Percentiles rank a stretch among this genome's conserved stretches.
Conservation (phyloP, 2,113 vertebrate species). For the Mus pahari region DNA sequence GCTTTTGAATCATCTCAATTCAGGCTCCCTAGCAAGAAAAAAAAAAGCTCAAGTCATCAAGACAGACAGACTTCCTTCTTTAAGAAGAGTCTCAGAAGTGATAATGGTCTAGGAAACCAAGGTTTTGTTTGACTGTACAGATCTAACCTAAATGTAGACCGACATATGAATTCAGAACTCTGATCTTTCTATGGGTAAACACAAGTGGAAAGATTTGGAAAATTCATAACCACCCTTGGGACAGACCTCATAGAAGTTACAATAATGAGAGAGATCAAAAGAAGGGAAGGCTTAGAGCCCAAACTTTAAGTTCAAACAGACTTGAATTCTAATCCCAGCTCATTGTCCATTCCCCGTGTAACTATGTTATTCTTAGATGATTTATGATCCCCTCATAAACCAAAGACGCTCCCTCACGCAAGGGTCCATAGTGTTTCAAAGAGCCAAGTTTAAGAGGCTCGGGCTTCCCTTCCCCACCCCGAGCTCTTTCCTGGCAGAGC, state of each 20-base stretch:
- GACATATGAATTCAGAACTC: background rate
- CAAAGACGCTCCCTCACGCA: background rate
- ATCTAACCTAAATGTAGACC: background rate
- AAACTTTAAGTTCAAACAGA: background rate
- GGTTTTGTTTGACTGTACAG: background rate
- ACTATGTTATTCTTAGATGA: background rate
- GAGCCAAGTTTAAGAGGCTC: background rate
- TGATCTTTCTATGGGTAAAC: background rate
- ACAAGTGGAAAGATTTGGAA: background rate
- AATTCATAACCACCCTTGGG: background rate
- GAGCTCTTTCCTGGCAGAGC: background rate
- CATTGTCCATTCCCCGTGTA: background rate
- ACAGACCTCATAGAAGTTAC: background rate
- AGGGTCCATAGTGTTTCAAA: background rate
- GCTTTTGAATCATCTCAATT: background rate
- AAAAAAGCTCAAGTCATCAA: background rate
- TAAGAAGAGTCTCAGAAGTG: background rate
- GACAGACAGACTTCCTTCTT: background rate
- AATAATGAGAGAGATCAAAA: background rate
- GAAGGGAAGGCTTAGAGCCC: background rate
- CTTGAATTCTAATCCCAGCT: constrained; percentile 34
- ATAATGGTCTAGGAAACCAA: background rate
- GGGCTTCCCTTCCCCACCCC: background rate
- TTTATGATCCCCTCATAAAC: background rate
- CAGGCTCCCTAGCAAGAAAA: background rate